Evolutionary conservation across 1,140 invertebrate species (phyloP), one percentile per base, ranked within the genome.

Genomic region (Spodoptera litura): DNA sequence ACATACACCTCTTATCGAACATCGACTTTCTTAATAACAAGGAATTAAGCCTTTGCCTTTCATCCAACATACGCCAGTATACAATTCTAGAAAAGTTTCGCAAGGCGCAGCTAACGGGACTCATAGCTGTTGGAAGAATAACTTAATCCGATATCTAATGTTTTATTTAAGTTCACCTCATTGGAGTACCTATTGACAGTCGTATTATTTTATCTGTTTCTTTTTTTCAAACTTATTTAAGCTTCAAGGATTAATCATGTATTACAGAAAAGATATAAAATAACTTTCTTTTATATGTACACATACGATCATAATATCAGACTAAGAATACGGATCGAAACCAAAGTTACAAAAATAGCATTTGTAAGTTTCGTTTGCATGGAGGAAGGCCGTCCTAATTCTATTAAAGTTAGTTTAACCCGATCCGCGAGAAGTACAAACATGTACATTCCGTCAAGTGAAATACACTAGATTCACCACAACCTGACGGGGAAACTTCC

Each of bases 21-120:
- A 88, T 77, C 87, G 80, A 86, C 86, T 89, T 87, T 88, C 85
- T 85, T 88, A 91, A 91, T 89, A 90, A 90, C 85, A 76, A 68
- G 81, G 79, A 82, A 89, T 85, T 89, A 84, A 83, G 80, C 83
- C 61, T 78, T 85, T 55, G 80, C 83, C 61, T 78, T 85, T 51
- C 77, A 66, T 66, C 79, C 38, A 81, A 49, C 61, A 78, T 80
- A 82, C 72, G 56, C 49, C 52, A 35, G 38, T 77, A 80, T 79
- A 80, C 66, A 80, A 80, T 78, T 83, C 78, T 79, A 68, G 44
- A 68, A 79, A 77, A 70, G 52, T 75, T 81, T 70, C 35, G 15
- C 52, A 38, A 25, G 72, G 11, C 58, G 49, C 38, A 13, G 20
- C 20, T 66, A 75, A 55, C 51, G 38, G 38, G 55, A 68, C 66